A percentile compares a stretch with the other conserved stretches of the same genome.
phyloP scores from a whole-genome alignment of 2,113 vertebrate species.

The Oncorhynchus keta region DNA sequence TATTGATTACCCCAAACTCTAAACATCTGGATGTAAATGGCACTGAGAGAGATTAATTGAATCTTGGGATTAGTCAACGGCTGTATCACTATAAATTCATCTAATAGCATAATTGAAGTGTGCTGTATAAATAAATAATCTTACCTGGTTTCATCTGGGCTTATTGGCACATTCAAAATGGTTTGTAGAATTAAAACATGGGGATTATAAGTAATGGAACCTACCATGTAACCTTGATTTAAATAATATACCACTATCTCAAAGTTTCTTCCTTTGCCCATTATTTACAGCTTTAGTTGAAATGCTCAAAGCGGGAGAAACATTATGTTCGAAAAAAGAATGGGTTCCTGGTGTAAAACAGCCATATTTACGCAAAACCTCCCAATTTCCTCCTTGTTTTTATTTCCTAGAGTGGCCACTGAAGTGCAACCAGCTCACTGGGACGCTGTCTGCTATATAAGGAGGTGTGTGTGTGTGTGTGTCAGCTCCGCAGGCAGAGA shows the following conservation, averaged over 20 bases:
- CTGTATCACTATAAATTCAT: slow-evolving; percentile 99
- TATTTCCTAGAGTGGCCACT: slow-evolving; percentile 95
- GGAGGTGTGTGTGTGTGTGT: slow-evolving; percentile 42
- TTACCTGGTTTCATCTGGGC: slow-evolving; percentile 82
- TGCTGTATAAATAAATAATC: slow-evolving; percentile 80
- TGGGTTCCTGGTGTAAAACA: slow-evolving; percentile 96
- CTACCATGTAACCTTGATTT: slow-evolving; percentile 70
- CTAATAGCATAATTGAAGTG: slow-evolving; percentile 95
- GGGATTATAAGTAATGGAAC: slow-evolving; percentile 64
- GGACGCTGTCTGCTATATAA: slow-evolving; percentile 89
- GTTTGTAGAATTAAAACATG: slow-evolving; percentile 58
- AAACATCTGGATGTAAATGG: slow-evolving; percentile 99
- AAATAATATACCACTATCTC: slow-evolving; percentile 68
- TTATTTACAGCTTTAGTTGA: slow-evolving; percentile 71
- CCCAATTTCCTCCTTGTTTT: slow-evolving; percentile 99
- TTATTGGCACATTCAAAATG: slow-evolving; percentile 83
- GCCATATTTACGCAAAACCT: slow-evolving; percentile 96
- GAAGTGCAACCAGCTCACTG: slow-evolving; percentile 99
- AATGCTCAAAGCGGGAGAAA: slow-evolving; percentile 70
- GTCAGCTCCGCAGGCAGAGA: slow-evolving; percentile 95
- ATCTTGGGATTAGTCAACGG: slow-evolving; percentile 97
- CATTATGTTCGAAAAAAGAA: slow-evolving; percentile 85
- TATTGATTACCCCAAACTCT: slow-evolving; percentile 99
- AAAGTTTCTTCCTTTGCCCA: slow-evolving; percentile 74
- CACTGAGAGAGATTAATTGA: slow-evolving; percentile 98